Base-by-base conservation (phyloP, 2,888 invertebrate genomes). In the Drosophila neotestacea region DNA sequence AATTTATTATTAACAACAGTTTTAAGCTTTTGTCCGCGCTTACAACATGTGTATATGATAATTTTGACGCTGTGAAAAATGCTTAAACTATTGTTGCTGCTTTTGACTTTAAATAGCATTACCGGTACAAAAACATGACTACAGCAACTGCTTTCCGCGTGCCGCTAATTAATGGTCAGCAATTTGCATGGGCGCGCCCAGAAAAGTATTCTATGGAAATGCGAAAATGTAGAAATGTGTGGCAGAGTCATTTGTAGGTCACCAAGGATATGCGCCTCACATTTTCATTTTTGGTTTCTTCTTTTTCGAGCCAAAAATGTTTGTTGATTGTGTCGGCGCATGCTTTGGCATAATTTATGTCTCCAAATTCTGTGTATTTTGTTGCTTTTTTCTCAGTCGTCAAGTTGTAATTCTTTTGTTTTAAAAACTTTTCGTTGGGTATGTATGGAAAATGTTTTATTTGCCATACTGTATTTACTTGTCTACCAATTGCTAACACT, bases 281-380 rank as follows among this genome's bases (percentile, higher is more conserved):
- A 28, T 28, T 13, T 28, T 39, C 42, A 27, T 27, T 44, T 48
- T 22, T 27, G 34, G 44, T 38, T 51, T 56, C 36, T 50, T 50
- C 50, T 55, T 41, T 56, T 61, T 70, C 27, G 30, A 22, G 39
- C 32, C 50, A 36, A 22, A 58, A 68, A 58, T 69, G 63, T 73
- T 73, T 73, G 76, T 50, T 63, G 72, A 52, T 64, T 69, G 76
- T 65, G 73, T 55, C 48, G 65, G 78, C 79, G 76, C 84, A 83
- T 84, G 84, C 67, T 72, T 72, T 54, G 72, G 81, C 89, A 85
- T 85, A 85, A 85, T 88, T 85, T 85, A 84, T 85, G 81, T 88
- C 55, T 50, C 77, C 70, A 56, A 82, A 75, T 69, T 56, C 42
- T 48, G 39, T 54, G 44, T 38, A 50, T 58, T 56, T 27, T 42